A percentile compares a stretch with the other conserved stretches of the same genome.
Conservation (phyloP, 2,888 invertebrate species). For the Nysson spinosus region DNA sequence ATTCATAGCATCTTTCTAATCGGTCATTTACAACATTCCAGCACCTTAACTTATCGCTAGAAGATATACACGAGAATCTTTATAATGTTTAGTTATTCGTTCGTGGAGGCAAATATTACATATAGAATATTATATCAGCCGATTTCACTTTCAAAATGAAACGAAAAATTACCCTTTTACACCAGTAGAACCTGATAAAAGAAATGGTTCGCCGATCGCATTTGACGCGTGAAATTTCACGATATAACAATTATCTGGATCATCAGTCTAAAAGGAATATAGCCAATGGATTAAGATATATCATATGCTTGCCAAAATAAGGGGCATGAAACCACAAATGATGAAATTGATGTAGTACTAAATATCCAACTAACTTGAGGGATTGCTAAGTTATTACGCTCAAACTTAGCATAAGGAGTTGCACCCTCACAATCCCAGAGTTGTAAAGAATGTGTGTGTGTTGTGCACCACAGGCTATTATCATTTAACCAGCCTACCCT, state of each 20-base stretch:
- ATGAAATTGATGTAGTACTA: not conserved
- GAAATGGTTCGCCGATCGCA: conserved; percentile 78
- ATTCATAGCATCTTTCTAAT: conserved; percentile 80
- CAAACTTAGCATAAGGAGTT: conserved; percentile 80
- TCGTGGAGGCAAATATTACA: too few relatives aligned
- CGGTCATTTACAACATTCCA: conserved; percentile 78
- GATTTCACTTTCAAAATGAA: not conserved
- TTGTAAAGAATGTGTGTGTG: conserved; percentile 85
- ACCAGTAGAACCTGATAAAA: conserved; percentile 83
- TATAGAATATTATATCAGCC: not conserved
- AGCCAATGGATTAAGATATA: too few relatives aligned
- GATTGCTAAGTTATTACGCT: conserved; percentile 81
- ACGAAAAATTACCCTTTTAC: conserved; percentile 79
- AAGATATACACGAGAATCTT: conserved; percentile 59
- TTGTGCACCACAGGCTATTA: conserved; percentile 81
- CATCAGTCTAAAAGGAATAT: conserved; percentile 78
- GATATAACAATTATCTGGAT: conserved; percentile 82
- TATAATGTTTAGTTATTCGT: too few relatives aligned
- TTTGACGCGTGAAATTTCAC: conserved; percentile 80
- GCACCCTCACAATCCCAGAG: conserved; percentile 84
- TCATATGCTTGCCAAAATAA: too few relatives aligned
- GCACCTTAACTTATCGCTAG: conserved; percentile 77
- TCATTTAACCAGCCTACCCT: conserved; percentile 77
- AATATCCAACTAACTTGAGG: conserved; percentile 75
- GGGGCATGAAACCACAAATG: too few relatives aligned